Percentiles rank a stretch among this genome's conserved stretches.
phyloP scores from a whole-genome alignment of 2,113 vertebrate species.

The Bothrops jararaca region DNA sequence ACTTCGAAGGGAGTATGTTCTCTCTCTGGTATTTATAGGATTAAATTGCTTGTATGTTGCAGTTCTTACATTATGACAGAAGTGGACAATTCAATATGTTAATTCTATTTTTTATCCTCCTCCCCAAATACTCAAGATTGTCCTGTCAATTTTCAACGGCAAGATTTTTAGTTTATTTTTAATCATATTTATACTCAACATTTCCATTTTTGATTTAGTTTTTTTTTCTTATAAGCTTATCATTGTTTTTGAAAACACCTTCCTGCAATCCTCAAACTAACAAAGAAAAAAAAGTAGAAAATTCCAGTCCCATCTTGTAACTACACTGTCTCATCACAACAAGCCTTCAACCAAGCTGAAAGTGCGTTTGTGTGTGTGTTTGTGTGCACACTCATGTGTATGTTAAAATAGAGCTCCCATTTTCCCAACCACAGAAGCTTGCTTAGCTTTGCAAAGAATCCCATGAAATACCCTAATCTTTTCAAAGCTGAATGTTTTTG shows the following conservation, averaged over 20 bases:
- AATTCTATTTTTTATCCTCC: not conserved
- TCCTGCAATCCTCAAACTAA: not conserved
- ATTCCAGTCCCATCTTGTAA: not conserved
- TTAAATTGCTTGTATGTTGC: not conserved
- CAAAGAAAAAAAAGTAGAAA: not conserved
- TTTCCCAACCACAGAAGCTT: not conserved
- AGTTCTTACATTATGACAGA: not conserved
- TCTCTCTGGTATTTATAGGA: not conserved
- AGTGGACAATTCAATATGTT: not conserved
- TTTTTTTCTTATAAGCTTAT: not conserved
- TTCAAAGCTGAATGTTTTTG: not conserved
- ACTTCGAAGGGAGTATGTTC: not conserved
- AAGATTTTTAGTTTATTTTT: not conserved
- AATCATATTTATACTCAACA: not conserved
- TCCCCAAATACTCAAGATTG: not conserved
- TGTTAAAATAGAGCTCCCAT: no score
- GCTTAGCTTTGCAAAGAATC: not conserved
- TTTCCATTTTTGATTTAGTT: not conserved
- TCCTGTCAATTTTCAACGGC: not conserved
- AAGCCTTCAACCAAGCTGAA: not conserved
- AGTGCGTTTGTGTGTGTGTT: not conserved
- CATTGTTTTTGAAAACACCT: not conserved
- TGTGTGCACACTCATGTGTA: not conserved
- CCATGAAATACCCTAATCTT: not conserved
- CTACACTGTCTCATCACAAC: not conserved